Base-by-base conservation (phyloP, 2,113 vertebrate species). In the Leptobrachium ailaonicum region DNA sequence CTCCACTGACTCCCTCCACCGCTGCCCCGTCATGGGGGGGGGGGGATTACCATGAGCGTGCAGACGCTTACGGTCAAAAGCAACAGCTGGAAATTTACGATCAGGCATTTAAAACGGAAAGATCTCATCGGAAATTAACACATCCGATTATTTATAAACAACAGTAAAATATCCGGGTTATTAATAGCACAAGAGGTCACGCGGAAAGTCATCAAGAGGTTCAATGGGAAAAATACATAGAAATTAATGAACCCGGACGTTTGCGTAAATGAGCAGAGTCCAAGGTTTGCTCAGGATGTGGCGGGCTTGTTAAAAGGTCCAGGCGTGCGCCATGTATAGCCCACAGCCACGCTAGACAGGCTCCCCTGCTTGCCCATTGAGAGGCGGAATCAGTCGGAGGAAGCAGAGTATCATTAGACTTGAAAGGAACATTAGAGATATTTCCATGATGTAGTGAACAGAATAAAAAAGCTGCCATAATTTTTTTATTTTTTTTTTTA, bases 121-220 rank as follows among this genome's bases (percentile, higher is more conserved):
- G 20, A 47, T 77, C 54, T 11, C 47, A 12, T 5, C 56, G 50
- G 42, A 62, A 20, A 78, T 71, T 12, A 41, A 71, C 41, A 44
- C 10, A 40, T 70, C 53, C 7, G 20, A 71, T 78, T 64, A 78
- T 45, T 78, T 78, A 71, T 78, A 71, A 50, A 64, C 50, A 71
- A 32, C 20, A 1, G 13, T 13, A 11, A 79, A 44, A 45, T 72
- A 64, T 72, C 4, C 12, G 7, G 44, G 14, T 66, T 44, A 43
- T 72, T 66, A 54, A 66, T 54, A 79, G 70, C 3, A 20, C 4
- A 40, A 40, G 60, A 66, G 14, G 70, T 66, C 43, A 66, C 66
- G 13, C 53, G 4, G 8, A 50, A 71, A 9, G 5, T 50, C 43
- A 53, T 6, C 56, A 60, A 42, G 13, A 63, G 60, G 2, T 2